Evolutionary conservation across 2,113 vertebrate species (phyloP), one percentile per base, ranked within the genome.

Genomic region (Diglossa brunneiventris): DNA sequence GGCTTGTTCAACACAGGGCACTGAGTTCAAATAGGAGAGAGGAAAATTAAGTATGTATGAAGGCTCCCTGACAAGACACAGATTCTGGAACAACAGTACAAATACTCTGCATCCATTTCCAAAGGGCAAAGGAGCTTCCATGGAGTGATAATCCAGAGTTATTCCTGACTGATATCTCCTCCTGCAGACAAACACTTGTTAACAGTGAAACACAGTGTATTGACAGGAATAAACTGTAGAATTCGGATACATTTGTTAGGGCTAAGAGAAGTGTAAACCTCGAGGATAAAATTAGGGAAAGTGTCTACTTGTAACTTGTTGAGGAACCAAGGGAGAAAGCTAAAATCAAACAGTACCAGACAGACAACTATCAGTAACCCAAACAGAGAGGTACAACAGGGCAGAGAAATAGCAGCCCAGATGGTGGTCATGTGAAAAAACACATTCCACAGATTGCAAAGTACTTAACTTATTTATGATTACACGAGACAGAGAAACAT

Each of bases 361-460:
- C 82, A 94, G 79, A 95, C 47, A 95, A 94, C 74, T 94, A 94
- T 85, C 94, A 95, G 89, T 93, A 90, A 95, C 88, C 83, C 94
- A 95, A 94, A 92, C 81, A 89, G 89, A 93, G 77, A 95, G 83
- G 85, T 96, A 83, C 95, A 94, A 95, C 93, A 96, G 93, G 96
- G 81, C 87, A 88, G 64, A 92, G 83, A 92, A 90, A 92, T 87
- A 95, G 95, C 94, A 84, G 79, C 84, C 90, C 96, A 97, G 94
- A 96, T 97, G 94, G 95, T 92, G 90, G 89, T 95, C 95, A 94
- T 95, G 94, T 95, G 95, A 95, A 95, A 95, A 95, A 96, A 91
- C 89, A 95, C 87, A 94, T 95, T 91, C 93, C 83, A 83, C 96
- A 95, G 95, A 95, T 88, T 96, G 96, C 86, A 85, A 87, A 83